Conservation (phyloP, 1,140 invertebrate genomes). For the Drosophila parvula region DNA sequence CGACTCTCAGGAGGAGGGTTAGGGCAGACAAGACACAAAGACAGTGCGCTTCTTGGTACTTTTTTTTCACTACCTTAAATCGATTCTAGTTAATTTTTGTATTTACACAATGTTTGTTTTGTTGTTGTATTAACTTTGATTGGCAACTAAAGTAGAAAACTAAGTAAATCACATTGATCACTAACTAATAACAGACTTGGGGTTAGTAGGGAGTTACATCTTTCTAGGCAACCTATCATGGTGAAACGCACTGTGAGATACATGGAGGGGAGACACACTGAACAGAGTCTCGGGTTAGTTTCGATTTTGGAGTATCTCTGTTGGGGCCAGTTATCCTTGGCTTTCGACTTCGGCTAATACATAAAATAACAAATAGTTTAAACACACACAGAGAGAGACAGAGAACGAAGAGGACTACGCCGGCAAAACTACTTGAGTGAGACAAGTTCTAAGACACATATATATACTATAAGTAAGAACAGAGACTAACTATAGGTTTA, state of each 20-base stretch:
- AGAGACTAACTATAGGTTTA: constrained; percentile 39
- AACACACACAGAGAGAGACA: constrained; percentile 35
- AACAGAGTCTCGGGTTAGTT: constrained; percentile 25
- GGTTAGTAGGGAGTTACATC: not conserved
- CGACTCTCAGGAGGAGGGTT: not conserved
- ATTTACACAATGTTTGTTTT: not conserved
- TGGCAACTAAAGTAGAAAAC: not conserved
- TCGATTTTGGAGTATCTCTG: constrained; percentile 4
- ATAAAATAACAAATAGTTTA: constrained; percentile 4
- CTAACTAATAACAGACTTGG: not conserved
- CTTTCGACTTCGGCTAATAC: constrained; percentile 5
- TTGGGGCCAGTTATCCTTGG: constrained; percentile 25
- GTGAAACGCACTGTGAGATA: constrained; percentile 12
- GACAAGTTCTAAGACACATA: constrained; percentile 43
- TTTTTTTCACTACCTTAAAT: not conserved
- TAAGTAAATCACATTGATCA: not conserved
- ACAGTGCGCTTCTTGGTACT: constrained; percentile 14
- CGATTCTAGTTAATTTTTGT: not conserved
- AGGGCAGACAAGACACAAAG: constrained; percentile 4
- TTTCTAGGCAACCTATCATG: not conserved
- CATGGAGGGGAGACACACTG: not conserved
- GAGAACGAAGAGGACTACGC: constrained; percentile 9
- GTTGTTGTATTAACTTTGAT: not conserved
- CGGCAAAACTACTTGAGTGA: constrained; percentile 39
- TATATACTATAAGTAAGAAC: constrained; percentile 37